Evolutionary conservation across 2,888 invertebrate species (phyloP).

Genomic region (Microplitis deprimator): DNA sequence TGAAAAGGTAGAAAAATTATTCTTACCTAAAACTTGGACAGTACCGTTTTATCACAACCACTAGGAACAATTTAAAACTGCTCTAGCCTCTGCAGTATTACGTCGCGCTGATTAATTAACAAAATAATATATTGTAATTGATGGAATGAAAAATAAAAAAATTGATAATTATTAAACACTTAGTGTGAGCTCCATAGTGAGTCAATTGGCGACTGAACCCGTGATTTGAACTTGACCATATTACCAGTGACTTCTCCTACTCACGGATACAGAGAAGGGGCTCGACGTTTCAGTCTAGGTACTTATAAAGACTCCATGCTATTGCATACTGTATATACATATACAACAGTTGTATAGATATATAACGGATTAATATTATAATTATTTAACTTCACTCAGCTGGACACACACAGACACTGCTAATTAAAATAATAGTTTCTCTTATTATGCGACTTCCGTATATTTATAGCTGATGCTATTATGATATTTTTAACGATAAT

Average conservation of each 20-base stretch:
- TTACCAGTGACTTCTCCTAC: slow-evolving; percentile 41
- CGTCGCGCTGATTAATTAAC: not conserved
- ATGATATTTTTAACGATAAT: not conserved
- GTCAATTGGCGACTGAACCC: slow-evolving; percentile 61
- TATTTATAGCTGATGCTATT: not conserved
- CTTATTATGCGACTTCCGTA: not conserved
- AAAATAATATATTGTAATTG: not conserved
- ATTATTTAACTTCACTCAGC: not conserved
- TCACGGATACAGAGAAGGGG: slow-evolving; percentile 36
- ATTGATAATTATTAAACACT: not conserved
- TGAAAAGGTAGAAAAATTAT: not conserved
- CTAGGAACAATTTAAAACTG: not conserved
- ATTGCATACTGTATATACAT: slow-evolving; percentile 8
- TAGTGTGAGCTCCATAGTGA: slow-evolving; percentile 50
- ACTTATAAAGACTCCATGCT: slow-evolving; percentile 11
- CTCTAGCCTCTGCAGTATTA: not conserved
- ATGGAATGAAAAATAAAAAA: not conserved
- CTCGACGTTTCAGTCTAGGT: slow-evolving; percentile 5
- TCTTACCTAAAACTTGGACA: not conserved
- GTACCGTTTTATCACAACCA: not conserved
- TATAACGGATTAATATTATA: not conserved
- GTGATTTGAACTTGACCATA: slow-evolving; percentile 65
- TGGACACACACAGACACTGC: not conserved
- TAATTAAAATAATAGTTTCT: slow-evolving; percentile 19
- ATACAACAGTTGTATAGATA: not conserved